Conservation (phyloP, 2,797 vertebrate species). For the Eulemur rubriventer region DNA sequence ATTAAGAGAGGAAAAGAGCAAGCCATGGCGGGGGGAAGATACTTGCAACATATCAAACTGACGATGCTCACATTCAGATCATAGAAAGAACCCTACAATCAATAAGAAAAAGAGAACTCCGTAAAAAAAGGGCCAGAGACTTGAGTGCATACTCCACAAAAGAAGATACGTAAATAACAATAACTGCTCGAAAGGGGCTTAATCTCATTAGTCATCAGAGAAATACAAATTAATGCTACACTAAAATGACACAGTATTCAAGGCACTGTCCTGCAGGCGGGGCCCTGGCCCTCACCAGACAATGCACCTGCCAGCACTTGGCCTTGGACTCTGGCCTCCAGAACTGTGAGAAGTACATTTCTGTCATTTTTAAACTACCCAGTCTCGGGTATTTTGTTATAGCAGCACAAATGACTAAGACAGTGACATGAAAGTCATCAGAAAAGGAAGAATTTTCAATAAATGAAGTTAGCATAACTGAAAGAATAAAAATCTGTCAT, state of each 20-base stretch:
- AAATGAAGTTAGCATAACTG: not conserved
- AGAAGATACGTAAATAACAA: not conserved
- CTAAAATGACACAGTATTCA: not conserved
- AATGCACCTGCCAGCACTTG: no score
- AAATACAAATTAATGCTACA: not conserved
- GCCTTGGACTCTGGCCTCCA: not conserved
- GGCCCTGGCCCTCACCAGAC: not conserved
- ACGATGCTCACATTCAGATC: not conserved
- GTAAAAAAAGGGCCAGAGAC: not conserved
- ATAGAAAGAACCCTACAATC: not conserved
- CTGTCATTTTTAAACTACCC: not conserved
- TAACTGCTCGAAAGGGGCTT: not conserved
- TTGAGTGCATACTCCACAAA: not conserved
- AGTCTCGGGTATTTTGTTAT: not conserved
- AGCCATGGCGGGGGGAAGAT: not conserved
- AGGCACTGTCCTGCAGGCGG: rapidly evolving
- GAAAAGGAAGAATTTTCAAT: not conserved
- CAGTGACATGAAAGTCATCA: not conserved
- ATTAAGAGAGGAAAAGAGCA: not conserved
- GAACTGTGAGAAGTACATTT: not conserved
- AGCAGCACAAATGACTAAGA: not conserved
- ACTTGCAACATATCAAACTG: not conserved
- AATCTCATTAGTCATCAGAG: not conserved
- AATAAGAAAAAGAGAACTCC: no score
- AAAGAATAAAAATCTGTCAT: not conserved